Percentiles rank a stretch among this genome's conserved stretches.
Evolutionary conservation across 2,113 vertebrate species (phyloP).

Genomic region (Marmota monax): DNA sequence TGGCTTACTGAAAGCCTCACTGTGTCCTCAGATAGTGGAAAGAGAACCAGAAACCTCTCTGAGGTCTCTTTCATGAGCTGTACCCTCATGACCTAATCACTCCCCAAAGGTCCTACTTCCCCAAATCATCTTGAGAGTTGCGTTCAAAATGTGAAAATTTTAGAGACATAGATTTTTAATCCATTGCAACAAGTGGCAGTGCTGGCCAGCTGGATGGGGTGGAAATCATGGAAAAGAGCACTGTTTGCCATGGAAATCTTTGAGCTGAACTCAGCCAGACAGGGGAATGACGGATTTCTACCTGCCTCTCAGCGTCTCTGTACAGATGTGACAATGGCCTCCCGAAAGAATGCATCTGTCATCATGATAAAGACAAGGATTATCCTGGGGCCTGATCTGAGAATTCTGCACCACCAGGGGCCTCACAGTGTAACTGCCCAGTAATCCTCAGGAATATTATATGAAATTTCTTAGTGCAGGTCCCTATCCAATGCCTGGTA

Average conservation of each 20-base stretch:
- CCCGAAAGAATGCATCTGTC: neutral
- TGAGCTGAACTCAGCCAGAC: neutral
- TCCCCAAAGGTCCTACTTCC: neutral
- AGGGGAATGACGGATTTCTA: neutral
- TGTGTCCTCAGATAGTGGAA: neutral
- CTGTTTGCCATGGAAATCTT: neutral
- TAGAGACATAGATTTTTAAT: neutral
- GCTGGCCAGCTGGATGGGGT: neutral
- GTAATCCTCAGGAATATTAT: neutral
- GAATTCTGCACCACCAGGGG: neutral
- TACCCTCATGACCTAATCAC: neutral
- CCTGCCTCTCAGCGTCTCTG: neutral
- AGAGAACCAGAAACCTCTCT: neutral
- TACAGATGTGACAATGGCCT: neutral
- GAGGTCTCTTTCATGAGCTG: neutral
- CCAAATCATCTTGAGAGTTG: neutral
- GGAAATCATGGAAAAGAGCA: neutral
- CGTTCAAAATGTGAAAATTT: neutral
- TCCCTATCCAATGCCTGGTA: no score
- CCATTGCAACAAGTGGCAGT: neutral
- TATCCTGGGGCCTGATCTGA: accelerated
- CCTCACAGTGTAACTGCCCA: neutral
- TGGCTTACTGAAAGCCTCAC: neutral
- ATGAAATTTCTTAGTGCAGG: neutral
- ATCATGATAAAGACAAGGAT: accelerated